These are phyloP conservation scores for Ptilodon capucinus DNA, from an alignment of 2,888 invertebrate species.

Conservation along the genomic window DNA sequence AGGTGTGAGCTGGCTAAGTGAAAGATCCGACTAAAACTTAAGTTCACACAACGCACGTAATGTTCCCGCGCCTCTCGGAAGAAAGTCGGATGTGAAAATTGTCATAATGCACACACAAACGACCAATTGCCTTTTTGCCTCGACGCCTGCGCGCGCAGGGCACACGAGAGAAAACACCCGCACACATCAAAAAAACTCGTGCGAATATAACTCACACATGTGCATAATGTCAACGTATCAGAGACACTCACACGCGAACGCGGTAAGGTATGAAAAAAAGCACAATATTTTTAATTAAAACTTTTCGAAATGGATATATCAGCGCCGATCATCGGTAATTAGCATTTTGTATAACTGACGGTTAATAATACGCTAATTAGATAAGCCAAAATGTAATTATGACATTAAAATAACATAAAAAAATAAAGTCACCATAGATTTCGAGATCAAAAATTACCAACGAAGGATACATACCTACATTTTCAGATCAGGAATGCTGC, in stretches of 20 bases:
- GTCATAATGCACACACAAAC: conserved; percentile 69
- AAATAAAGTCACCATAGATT: no score
- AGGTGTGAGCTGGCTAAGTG: conserved; percentile 58
- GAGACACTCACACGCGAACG: conserved; percentile 31
- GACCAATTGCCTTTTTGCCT: conserved; percentile 67
- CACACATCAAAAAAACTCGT: conserved; percentile 31
- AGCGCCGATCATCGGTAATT: conserved; percentile 24
- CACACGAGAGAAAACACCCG: conserved; percentile 52
- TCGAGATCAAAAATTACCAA: no score
- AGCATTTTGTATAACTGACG: conserved; percentile 26
- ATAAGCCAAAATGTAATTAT: no score
- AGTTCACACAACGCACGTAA: conserved; percentile 53
- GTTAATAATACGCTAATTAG: conserved; percentile 6
- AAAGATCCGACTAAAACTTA: conserved; percentile 46
- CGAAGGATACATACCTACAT: no score
- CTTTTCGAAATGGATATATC: conserved; percentile 25
- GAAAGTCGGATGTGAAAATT: conserved; percentile 82
- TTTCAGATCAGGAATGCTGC: no score
- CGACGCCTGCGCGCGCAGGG: conserved; percentile 45
- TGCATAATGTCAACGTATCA: conserved; percentile 40
- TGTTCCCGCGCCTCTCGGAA: conserved; percentile 54
- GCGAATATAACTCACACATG: conserved; percentile 33
- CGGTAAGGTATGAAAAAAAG: conserved; percentile 42
- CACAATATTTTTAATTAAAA: conserved; percentile 26
- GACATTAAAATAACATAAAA: no score